Conservation (phyloP, 1,140 invertebrate genomes). For the Paraescarpia echinospica region DNA sequence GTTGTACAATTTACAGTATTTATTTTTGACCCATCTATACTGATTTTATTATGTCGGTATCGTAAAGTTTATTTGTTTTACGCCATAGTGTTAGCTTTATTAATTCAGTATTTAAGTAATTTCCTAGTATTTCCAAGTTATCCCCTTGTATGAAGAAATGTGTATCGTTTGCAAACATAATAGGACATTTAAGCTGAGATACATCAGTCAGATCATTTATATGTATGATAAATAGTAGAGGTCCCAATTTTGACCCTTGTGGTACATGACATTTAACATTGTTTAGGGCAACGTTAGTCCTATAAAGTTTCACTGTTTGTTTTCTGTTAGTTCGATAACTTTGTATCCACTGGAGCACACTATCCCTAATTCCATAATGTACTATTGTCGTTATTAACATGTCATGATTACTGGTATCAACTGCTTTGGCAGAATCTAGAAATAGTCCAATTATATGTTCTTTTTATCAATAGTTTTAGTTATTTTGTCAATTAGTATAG, state of each 20-base stretch:
- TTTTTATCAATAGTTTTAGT: background rate
- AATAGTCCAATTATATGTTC: constrained; percentile 8
- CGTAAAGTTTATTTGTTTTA: background rate
- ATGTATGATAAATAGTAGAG: background rate
- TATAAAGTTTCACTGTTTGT: background rate
- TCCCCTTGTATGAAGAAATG: background rate
- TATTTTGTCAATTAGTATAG: constrained; percentile 12
- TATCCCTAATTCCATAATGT: too few relatives aligned
- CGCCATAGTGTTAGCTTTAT: background rate
- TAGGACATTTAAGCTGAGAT: background rate
- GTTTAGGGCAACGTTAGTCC: background rate
- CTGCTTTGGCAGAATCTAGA: background rate
- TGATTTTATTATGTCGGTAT: background rate
- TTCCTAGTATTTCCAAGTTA: background rate
- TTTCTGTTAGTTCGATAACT: background rate
- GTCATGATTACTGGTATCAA: background rate
- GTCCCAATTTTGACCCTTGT: constrained; percentile 5
- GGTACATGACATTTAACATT: background rate
- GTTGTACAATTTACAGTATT: background rate
- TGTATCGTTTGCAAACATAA: constrained; percentile 2
- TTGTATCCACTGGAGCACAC: background rate
- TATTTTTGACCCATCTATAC: background rate
- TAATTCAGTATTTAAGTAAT: constrained; percentile 9
- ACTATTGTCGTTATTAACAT: background rate
- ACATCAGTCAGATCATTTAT: background rate